A percentile compares a stretch with the other conserved stretches of the same genome.
Conservation (phyloP, 2,113 vertebrate genomes). For the Saimiri boliviensis region DNA sequence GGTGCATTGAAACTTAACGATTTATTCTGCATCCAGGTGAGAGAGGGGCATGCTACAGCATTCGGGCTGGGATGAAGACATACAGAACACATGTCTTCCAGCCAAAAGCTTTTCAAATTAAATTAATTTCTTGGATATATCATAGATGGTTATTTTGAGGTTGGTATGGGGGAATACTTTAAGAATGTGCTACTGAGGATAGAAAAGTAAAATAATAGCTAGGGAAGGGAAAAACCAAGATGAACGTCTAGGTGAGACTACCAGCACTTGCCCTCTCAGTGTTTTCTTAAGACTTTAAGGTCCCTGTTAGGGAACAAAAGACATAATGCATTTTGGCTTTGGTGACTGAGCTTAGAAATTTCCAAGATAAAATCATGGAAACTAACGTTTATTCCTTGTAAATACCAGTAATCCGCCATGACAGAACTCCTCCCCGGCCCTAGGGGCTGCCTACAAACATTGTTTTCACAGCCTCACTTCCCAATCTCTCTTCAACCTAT, state of each 20-base stretch:
- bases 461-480: background rate
- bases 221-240: background rate
- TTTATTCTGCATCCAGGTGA: slow-evolving; percentile 56
- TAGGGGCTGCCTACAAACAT: background rate
- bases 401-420: background rate
- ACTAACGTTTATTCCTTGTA: background rate
- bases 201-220: background rate
- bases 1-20: slow-evolving; percentile 31
- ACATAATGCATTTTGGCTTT: background rate
- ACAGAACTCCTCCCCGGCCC: background rate
- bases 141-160: slow-evolving; percentile 12
- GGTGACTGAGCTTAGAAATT: background rate
- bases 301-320: background rate
- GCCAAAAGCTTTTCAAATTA: background rate
- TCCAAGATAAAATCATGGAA: background rate
- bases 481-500: background rate
- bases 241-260: background rate
- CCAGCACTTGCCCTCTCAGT: background rate
- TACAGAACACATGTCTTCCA: background rate
- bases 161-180: background rate
- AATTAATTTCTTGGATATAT: slow-evolving; percentile 41
- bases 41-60: background rate
- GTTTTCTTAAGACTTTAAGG: background rate
- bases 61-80: background rate
- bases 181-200: background rate